These are phyloP conservation scores for Phrynocephalus vlangalii DNA, from an alignment of 2,797 vertebrate genomes.

Conservation along the genomic window DNA sequence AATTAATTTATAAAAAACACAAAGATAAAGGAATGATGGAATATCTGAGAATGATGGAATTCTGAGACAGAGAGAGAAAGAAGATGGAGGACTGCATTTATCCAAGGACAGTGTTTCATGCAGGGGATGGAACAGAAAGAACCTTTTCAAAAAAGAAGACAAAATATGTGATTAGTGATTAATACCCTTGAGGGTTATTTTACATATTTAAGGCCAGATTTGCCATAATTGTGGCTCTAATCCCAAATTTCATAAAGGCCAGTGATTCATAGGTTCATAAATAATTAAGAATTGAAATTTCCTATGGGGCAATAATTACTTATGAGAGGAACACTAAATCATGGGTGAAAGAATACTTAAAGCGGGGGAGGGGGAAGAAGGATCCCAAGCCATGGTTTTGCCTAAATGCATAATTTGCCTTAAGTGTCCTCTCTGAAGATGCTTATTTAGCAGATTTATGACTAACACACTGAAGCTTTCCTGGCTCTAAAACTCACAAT, in stretches of 20 bases:
- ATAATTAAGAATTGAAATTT: slow-evolving; percentile 47
- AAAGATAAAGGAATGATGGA: too few species aligned
- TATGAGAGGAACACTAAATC: slow-evolving; percentile 19
- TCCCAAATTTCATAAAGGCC: slow-evolving; percentile 29
- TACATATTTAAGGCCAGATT: slow-evolving; percentile 8
- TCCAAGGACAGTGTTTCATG: accelerated
- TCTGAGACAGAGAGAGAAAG: neutral
- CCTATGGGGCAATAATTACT: slow-evolving; percentile 63
- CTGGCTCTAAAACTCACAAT: neutral
- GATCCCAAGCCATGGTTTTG: neutral
- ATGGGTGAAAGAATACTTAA: slow-evolving; percentile 46
- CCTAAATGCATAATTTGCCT: slow-evolving; percentile 52
- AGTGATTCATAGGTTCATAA: slow-evolving; percentile 26
- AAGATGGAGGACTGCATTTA: neutral
- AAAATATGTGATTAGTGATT: neutral
- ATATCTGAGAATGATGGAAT: neutral
- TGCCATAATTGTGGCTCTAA: neutral
- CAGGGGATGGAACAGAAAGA: neutral
- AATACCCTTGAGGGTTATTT: slow-evolving; percentile 19
- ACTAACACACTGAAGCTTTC: slow-evolving; percentile 38
- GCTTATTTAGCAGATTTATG: slow-evolving; percentile 45
- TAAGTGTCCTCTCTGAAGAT: slow-evolving; percentile 40
- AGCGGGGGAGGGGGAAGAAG: neutral
- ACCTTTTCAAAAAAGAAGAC: slow-evolving; percentile 7
- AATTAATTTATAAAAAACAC: too few species aligned